These are phyloP conservation scores for Channa maculata DNA, from an alignment of 2,113 vertebrate genomes.

Conservation along the genomic window DNA sequence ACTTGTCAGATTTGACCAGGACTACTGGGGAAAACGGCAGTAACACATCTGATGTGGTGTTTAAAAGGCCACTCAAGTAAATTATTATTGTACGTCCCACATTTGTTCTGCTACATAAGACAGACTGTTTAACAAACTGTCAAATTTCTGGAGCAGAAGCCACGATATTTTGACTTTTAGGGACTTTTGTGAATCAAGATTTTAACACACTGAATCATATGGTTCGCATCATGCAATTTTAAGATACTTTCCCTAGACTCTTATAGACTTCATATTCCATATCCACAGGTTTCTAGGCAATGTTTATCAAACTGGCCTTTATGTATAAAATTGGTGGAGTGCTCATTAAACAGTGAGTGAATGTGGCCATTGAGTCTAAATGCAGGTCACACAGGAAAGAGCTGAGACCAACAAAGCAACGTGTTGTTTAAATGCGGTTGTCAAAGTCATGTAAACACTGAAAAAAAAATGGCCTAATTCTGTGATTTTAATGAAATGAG, in stretches of 20 bases:
- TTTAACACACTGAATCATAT: no score
- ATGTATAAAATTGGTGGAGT: background rate
- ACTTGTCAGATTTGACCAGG: background rate
- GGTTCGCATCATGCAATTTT: no score
- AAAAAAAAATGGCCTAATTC: background rate
- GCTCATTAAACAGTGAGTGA: background rate
- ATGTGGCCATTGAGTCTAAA: background rate
- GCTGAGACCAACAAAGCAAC: background rate
- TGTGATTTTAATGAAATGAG: constrained; percentile 3
- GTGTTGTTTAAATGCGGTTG: constrained; percentile 13
- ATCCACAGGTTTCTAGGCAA: no score
- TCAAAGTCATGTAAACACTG: constrained; percentile 10
- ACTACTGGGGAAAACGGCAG: background rate
- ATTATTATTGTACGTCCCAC: background rate
- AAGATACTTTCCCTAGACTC: no score
- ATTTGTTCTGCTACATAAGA: no score
- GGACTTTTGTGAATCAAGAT: no score
- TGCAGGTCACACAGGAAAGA: background rate
- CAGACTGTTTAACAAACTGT: no score
- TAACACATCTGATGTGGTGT: background rate
- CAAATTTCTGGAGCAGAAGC: no score
- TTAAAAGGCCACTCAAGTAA: background rate
- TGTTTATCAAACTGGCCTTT: background rate
- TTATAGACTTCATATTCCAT: no score
- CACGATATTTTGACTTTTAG: no score